Conservation (phyloP, 2,797 vertebrate species). For the Liasis olivaceus region DNA sequence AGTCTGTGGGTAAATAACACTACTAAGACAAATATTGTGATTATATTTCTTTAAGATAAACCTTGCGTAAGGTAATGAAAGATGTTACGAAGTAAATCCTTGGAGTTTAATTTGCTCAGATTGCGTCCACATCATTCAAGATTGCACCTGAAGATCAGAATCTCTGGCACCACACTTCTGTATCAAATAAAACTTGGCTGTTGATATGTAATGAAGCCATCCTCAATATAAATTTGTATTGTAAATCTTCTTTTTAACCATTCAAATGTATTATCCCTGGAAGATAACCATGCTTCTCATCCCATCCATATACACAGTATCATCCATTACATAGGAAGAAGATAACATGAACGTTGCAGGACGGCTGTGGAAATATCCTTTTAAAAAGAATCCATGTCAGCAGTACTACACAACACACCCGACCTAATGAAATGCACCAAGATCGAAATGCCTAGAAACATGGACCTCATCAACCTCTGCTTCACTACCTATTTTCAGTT, state of each 20-base stretch:
- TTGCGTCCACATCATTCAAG: not conserved
- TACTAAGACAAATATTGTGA: constrained; percentile 6
- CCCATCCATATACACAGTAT: not conserved
- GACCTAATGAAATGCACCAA: no score
- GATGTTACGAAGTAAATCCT: not conserved
- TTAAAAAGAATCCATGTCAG: no score
- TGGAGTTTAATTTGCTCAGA: not conserved
- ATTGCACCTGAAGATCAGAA: not conserved
- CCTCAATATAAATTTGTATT: no score
- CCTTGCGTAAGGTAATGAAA: not conserved
- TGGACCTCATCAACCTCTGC: no score
- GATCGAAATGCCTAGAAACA: no score
- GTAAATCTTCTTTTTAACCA: not conserved
- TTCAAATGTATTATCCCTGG: no score
- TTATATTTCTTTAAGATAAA: rapidly evolving
- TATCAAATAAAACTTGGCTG: not conserved
- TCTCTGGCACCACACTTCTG: not conserved
- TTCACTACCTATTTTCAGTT: no score
- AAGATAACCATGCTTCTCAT: not conserved
- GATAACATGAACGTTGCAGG: not conserved
- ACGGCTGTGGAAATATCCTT: not conserved
- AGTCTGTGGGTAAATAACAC: not conserved
- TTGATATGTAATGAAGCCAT: not conserved
- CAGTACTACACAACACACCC: no score
- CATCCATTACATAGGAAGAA: not conserved